phyloP scores from a whole-genome alignment of 2,113 vertebrate genomes.

The Bambusicola thoracicus region DNA sequence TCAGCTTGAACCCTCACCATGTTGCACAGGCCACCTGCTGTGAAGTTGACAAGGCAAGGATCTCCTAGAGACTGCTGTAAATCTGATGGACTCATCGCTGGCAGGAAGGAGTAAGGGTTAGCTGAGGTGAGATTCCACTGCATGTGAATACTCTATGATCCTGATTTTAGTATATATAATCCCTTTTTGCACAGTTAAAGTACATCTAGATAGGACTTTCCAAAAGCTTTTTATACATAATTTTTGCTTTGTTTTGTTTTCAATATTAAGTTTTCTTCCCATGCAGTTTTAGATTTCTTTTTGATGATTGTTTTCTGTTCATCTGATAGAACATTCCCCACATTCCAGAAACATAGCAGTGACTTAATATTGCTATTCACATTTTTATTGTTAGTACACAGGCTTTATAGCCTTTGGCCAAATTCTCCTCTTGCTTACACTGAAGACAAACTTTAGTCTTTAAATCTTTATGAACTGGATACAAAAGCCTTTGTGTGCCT shows the following conservation, averaged over 20 bases:
- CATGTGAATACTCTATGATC: not conserved
- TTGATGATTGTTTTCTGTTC: not conserved
- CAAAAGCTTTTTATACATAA: not conserved
- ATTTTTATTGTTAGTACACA: not conserved
- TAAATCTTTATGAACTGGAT: slow-evolving; percentile 21
- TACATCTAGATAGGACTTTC: not conserved
- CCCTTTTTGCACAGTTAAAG: not conserved
- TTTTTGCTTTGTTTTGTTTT: too few relatives aligned
- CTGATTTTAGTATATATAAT: not conserved
- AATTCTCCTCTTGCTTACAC: not conserved
- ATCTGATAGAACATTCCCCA: not conserved
- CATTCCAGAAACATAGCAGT: not conserved
- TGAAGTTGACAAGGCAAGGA: not conserved
- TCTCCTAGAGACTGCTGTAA: not conserved
- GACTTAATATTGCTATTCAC: not conserved
- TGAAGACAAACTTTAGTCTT: not conserved
- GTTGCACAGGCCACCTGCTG: not conserved
- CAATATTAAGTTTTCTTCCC: not conserved
- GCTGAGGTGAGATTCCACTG: rapidly evolving
- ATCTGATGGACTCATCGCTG: rapidly evolving
- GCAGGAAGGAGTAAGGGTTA: not conserved
- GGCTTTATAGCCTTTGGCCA: slow-evolving; percentile 11
- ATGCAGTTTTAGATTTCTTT: not conserved
- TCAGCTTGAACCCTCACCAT: not conserved
- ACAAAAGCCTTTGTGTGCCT: not conserved